A percentile compares a stretch with the other conserved stretches of the same genome.
Evolutionary conservation across 2,113 vertebrate genomes (phyloP).

Genomic region (Rhadina sibilatrix): DNA sequence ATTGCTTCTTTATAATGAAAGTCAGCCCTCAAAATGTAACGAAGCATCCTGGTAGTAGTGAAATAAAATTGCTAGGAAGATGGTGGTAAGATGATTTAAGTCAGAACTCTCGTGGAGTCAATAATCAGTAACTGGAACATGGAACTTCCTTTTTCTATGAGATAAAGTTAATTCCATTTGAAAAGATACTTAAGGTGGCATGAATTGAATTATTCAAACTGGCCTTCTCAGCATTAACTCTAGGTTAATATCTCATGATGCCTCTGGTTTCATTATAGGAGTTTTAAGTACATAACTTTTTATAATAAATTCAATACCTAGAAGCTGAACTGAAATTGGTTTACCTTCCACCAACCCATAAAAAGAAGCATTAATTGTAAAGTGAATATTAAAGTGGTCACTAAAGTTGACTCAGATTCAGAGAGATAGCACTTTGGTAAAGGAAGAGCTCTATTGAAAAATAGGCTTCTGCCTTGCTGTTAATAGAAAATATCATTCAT

Average conservation of each 20-base stretch:
- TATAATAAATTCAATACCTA: constrained; percentile 75
- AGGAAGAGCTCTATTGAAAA: constrained; percentile 16
- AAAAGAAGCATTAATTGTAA: constrained; percentile 72
- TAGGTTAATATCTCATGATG: constrained; percentile 73
- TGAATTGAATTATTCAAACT: constrained; percentile 73
- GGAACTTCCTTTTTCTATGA: constrained; percentile 51
- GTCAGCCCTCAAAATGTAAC: constrained; percentile 39
- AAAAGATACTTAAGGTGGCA: constrained; percentile 72
- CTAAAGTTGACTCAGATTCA: constrained; percentile 65
- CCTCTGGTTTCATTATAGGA: constrained; percentile 71
- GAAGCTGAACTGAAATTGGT: constrained; percentile 68
- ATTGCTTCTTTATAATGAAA: neutral
- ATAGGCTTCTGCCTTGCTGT: constrained; percentile 10
- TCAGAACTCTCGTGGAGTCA: constrained; percentile 41
- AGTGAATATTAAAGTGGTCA: constrained; percentile 69
- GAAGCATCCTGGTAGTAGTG: neutral
- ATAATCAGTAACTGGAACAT: constrained; percentile 67
- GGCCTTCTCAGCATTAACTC: constrained; percentile 70
- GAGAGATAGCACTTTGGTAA: constrained; percentile 33
- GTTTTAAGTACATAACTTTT: constrained; percentile 75
- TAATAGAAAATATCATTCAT: constrained; percentile 52
- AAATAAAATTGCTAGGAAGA: constrained; percentile 34
- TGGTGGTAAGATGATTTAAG: constrained; percentile 59
- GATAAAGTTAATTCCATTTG: constrained; percentile 73
- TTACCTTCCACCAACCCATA: constrained; percentile 70